Evolutionary conservation across 30 jellyfish, hydroid and myxozoan species (phyloP).

Genomic region (Nemopilema nomurai): DNA sequence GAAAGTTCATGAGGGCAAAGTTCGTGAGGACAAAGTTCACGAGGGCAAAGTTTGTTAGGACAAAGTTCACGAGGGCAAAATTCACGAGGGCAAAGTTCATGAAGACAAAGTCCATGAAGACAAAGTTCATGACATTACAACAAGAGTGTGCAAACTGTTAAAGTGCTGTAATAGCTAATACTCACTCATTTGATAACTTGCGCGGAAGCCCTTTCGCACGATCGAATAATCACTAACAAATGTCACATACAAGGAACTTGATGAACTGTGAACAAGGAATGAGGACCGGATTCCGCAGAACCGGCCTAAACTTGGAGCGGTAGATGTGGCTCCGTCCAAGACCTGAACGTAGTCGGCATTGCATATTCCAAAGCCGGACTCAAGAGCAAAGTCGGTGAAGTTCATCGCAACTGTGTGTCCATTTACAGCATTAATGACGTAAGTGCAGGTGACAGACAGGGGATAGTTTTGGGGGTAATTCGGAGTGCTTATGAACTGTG

Average conservation of each 20-base stretch:
- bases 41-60: too few species aligned
- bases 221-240: slow-evolving; percentile 43
- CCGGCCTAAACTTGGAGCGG: slow-evolving; percentile 42
- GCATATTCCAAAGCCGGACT: slow-evolving; percentile 43
- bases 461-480: slow-evolving; percentile 70
- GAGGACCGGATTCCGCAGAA: slow-evolving; percentile 40
- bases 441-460: slow-evolving; percentile 41
- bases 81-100: too few species aligned
- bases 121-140: too few species aligned
- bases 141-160: too few species aligned
- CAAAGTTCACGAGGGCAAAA: too few species aligned
- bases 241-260: slow-evolving; percentile 37
- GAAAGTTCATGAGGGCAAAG: too few species aligned
- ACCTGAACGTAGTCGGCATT: slow-evolving; percentile 41
- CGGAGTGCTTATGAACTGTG: slow-evolving; percentile 52
- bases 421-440: slow-evolving; percentile 54
- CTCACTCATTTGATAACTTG: slow-evolving; percentile 55
- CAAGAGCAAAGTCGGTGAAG: slow-evolving; percentile 53
- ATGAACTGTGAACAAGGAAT: slow-evolving; percentile 15
- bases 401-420: slow-evolving; percentile 50
- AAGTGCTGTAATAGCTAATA: too few species aligned
- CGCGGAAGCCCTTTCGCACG: slow-evolving; percentile 56
- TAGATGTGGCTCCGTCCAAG: slow-evolving; percentile 64
- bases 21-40: too few species aligned
- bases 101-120: too few species aligned